These are phyloP conservation scores for Psilopsiagon aurifrons DNA, from an alignment of 2,113 vertebrate species.

Conservation along the genomic window DNA sequence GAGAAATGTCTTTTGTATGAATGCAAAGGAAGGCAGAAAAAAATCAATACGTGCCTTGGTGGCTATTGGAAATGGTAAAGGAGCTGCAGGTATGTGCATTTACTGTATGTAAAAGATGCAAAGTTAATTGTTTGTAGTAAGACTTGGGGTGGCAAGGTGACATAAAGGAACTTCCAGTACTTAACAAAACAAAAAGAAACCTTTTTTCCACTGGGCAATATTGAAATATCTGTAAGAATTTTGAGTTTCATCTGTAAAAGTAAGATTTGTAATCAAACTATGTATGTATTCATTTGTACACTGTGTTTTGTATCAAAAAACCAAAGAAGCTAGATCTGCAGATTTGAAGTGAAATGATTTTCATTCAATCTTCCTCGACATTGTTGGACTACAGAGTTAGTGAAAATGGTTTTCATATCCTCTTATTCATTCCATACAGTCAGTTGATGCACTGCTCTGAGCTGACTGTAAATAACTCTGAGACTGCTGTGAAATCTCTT, in stretches of 20 bases:
- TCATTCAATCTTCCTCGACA: neutral
- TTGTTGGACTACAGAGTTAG: neutral
- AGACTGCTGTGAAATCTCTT: neutral
- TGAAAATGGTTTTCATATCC: neutral
- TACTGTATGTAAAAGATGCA: neutral
- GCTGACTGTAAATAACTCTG: neutral
- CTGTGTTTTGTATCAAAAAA: neutral
- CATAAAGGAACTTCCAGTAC: neutral
- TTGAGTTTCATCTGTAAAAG: neutral
- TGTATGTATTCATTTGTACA: neutral
- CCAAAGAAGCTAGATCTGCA: neutral
- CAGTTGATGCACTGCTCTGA: neutral
- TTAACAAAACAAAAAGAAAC: neutral
- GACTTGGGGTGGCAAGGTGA: neutral
- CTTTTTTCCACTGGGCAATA: neutral
- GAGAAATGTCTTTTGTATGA: constrained; percentile 95
- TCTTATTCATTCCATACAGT: neutral
- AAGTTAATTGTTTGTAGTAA: neutral
- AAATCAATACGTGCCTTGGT: constrained; percentile 88
- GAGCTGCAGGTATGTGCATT: constrained; percentile 83
- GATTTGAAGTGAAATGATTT: neutral
- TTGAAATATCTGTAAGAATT: neutral
- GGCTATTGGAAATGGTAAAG: constrained; percentile 89
- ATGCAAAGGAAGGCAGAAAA: constrained; percentile 92
- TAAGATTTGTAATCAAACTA: neutral